Base-by-base conservation (phyloP, 2,888 invertebrate species). In the Subacronicta megacephala region DNA sequence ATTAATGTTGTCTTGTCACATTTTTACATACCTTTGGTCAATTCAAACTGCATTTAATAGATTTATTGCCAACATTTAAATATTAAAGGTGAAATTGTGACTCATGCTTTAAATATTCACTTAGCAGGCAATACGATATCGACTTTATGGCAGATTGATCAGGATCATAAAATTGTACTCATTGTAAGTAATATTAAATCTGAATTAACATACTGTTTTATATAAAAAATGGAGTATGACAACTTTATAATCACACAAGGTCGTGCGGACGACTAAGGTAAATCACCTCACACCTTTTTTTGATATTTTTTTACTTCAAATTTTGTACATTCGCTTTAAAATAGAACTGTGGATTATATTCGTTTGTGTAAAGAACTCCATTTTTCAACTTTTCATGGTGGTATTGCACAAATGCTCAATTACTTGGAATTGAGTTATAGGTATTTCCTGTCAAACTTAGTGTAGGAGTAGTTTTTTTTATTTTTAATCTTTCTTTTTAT, bases 61-160 rank as follows among this genome's bases (percentile, higher is more conserved):
- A 36, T 62, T 60, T 67, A 63, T 33, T 10, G 18, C 0, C n/a
- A 9, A 0, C 26, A 49, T 51, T 42, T 42, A n/a, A 55, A 52
- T 67, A 35, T 37, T 42, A 57, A 70, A 59, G 45, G 62, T 62
- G 56, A 62, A 62, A 63, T 56, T 56, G 15, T 70, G 70, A 67
- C 12, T 70, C 72, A 70, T 41, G 33, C 4, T 17, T 18, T 9
- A 45, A 51, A 44, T 42, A 57, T 69, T 42, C 20, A 26, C 16
- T 38, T 20, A 13, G 7, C n/a, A 36, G 16, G 13, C 23, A 7
- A 26, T 29, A 40, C 37, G 20, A 15, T 37, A n/a, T 16, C 9
- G 16, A 33, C 2, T 31, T 5, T 18, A 15, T 33, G 17, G n/a
- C 2, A 31, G 42, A 18, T n/a, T 20, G 6, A 20, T 20, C 20